phyloP scores from a whole-genome alignment of 2,113 vertebrate species.

The Thunnus thynnus region DNA sequence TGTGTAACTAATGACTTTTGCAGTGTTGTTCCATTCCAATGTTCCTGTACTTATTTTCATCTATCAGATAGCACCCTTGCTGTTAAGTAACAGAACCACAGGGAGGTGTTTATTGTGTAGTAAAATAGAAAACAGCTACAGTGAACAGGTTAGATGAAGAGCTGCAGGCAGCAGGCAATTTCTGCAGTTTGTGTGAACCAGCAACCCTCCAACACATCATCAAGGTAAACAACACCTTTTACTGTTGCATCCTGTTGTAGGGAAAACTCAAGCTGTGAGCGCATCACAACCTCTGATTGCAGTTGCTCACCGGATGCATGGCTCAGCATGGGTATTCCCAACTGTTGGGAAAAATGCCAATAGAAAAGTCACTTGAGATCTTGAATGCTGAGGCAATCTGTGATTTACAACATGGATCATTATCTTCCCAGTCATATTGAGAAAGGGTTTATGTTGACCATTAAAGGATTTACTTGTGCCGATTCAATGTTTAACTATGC shows the following conservation, averaged over 20 bases:
- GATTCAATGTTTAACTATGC: not conserved
- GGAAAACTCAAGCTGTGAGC: not conserved
- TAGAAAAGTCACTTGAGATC: not conserved
- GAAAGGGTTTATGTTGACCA: not conserved
- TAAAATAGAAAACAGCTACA: not conserved
- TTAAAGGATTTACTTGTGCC: not conserved
- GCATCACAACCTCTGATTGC: slow-evolving; percentile 2
- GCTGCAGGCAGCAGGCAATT: not conserved
- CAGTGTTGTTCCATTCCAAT: not conserved
- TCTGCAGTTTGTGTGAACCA: not conserved
- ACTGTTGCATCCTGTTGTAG: not conserved
- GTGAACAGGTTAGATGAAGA: not conserved
- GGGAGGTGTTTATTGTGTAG: not conserved
- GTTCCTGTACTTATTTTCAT: not conserved
- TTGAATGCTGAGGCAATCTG: not conserved
- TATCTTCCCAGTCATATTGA: not conserved
- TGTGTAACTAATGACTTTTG: not conserved
- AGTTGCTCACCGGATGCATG: not conserved
- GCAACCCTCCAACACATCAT: not conserved
- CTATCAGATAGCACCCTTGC: not conserved
- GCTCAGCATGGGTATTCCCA: not conserved
- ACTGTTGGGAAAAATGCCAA: slow-evolving; percentile 1
- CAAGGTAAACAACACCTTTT: slow-evolving; percentile 23
- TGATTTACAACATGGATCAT: slow-evolving; percentile 1
- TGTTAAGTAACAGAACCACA: not conserved